These are phyloP conservation scores for Helarctos malayanus DNA, from an alignment of 2,797 vertebrate species.

Conservation along the genomic window DNA sequence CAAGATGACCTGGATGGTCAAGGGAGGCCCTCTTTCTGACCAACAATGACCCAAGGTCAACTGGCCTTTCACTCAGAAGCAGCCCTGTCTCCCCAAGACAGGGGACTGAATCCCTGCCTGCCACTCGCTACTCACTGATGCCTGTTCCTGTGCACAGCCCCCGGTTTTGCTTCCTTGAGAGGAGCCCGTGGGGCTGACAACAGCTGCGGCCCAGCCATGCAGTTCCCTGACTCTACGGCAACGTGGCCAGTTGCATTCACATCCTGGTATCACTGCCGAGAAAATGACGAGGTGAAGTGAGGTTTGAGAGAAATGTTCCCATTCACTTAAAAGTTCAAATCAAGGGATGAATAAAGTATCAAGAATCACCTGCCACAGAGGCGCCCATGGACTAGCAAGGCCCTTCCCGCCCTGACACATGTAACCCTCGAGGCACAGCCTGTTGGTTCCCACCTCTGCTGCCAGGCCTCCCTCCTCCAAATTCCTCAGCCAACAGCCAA, in stretches of 20 bases:
- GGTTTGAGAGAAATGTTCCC: neutral
- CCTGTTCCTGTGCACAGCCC: neutral
- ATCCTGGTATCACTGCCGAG: neutral
- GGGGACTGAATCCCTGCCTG: neutral
- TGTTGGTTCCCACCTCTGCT: neutral
- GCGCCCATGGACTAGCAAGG: neutral
- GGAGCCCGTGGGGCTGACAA: neutral
- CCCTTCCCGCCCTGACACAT: neutral
- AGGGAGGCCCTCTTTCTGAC: too few species aligned
- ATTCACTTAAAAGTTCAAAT: neutral
- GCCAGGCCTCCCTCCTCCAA: neutral
- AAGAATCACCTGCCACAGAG: neutral
- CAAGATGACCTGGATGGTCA: neutral
- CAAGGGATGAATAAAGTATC: neutral
- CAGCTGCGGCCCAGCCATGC: fast-evolving
- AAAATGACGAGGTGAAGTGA: neutral
- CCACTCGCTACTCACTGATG: neutral
- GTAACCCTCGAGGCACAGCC: neutral
- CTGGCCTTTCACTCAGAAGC: neutral
- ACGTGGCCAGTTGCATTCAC: fast-evolving
- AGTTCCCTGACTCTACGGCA: neutral
- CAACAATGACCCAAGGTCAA: neutral
- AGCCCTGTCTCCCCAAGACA: neutral
- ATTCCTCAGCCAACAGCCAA: neutral
- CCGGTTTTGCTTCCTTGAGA: neutral